Percentiles rank a stretch among this genome's conserved stretches.
Conservation (phyloP, 2,797 vertebrate genomes). For the Heliangelus exortis region DNA sequence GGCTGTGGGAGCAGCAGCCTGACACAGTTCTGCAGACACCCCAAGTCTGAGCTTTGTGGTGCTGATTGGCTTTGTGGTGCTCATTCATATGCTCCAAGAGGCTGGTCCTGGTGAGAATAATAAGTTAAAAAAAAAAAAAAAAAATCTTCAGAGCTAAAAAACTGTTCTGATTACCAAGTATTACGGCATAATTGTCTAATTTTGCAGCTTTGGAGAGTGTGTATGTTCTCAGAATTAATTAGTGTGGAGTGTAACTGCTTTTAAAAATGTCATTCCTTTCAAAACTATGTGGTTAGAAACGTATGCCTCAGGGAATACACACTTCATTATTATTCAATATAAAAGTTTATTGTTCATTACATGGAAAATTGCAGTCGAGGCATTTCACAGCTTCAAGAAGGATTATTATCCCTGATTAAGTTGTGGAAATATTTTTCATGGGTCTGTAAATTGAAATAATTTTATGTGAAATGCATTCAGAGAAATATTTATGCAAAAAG, state of each 20-base stretch:
- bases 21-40: conserved; percentile 41
- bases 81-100: neutral
- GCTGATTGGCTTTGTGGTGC: conserved; percentile 10
- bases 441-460: conserved; percentile 22
- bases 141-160: neutral
- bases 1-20: conserved; percentile 61
- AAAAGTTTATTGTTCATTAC: conserved; percentile 58
- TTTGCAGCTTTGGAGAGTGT: conserved; percentile 39
- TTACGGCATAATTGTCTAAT: conserved; percentile 48
- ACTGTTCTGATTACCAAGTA: neutral
- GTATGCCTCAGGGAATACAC: conserved; percentile 15
- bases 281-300: conserved; percentile 46
- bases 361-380: conserved; percentile 30
- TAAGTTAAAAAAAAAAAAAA: neutral
- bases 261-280: conserved; percentile 43
- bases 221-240: conserved; percentile 70
- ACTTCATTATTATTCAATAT: conserved; percentile 50
- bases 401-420: conserved; percentile 32
- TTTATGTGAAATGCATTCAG: conserved; percentile 5
- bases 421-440: conserved; percentile 23
- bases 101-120: neutral
- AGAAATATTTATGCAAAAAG: conserved; percentile 1
- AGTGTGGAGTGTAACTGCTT: conserved; percentile 42
- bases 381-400: conserved; percentile 43
- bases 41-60: conserved; percentile 26